phyloP scores from a whole-genome alignment of 2,113 vertebrate species.

The Myocastor coypus region DNA sequence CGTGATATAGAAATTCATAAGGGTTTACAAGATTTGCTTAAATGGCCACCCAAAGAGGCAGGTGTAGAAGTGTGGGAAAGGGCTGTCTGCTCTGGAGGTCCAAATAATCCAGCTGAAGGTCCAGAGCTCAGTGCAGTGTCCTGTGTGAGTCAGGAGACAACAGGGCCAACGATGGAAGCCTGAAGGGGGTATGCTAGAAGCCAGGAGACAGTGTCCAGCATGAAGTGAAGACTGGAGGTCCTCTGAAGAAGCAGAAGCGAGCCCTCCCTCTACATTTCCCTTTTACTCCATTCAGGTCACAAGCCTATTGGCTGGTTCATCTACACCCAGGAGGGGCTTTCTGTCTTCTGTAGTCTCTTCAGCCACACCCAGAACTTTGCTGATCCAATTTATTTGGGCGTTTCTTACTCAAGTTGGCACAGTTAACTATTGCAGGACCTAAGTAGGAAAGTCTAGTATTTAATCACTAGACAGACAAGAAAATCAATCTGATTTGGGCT shows the following conservation, averaged over 20 bases:
- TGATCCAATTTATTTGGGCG: background rate
- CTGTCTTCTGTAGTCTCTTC: background rate
- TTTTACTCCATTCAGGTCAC: background rate
- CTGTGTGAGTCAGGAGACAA: background rate
- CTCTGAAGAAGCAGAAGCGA: background rate
- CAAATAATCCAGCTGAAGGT: background rate
- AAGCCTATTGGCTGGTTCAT: background rate
- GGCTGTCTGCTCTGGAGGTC: background rate
- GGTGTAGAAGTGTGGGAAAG: background rate
- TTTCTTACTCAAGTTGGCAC: background rate
- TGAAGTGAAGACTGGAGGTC: background rate
- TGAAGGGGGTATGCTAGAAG: background rate
- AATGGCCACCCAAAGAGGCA: background rate
- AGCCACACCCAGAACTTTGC: background rate
- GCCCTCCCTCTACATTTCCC: background rate
- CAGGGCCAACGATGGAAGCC: background rate
- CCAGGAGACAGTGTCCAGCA: background rate
- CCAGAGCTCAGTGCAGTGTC: background rate
- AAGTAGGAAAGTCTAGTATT: background rate
- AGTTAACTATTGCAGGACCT: background rate
- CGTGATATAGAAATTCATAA: background rate
- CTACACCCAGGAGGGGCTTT: background rate
- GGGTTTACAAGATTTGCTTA: background rate
- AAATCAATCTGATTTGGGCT: background rate
- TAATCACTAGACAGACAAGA: background rate